phyloP scores from a whole-genome alignment of 2,113 vertebrate species.

The Theristicus caerulescens region DNA sequence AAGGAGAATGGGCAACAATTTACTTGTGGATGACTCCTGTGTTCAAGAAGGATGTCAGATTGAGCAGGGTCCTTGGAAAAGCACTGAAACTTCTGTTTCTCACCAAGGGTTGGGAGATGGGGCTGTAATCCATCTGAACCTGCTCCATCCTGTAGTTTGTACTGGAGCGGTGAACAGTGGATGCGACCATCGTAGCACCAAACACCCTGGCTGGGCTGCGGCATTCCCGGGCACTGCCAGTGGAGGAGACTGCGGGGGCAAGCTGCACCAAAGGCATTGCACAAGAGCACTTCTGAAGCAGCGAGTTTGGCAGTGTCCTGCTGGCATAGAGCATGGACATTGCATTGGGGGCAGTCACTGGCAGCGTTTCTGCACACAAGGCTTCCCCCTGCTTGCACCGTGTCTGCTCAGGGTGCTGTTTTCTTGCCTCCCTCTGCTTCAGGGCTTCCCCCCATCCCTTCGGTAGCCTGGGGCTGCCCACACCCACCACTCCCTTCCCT shows the following conservation, averaged over 20 bases:
- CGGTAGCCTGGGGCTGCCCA: neutral
- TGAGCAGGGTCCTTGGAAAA: neutral
- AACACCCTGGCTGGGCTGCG: neutral
- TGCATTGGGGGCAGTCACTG: rapidly evolving
- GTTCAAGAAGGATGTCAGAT: neutral
- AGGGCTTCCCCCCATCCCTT: neutral
- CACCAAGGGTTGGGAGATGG: neutral
- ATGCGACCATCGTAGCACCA: rapidly evolving
- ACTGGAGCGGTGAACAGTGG: rapidly evolving
- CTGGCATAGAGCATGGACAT: neutral
- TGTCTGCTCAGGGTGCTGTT: rapidly evolving
- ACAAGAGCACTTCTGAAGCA: neutral
- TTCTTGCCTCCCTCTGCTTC: neutral
- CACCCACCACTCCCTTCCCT: neutral
- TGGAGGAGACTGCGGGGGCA: neutral
- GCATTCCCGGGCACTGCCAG: neutral
- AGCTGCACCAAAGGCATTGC: neutral
- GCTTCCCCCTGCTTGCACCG: neutral
- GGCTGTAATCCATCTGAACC: neutral
- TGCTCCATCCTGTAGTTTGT: rapidly evolving
- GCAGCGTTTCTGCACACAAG: rapidly evolving
- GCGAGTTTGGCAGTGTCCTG: neutral
- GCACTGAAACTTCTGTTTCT: neutral
- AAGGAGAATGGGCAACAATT: neutral
- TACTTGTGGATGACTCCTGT: neutral